A percentile compares a stretch with the other conserved stretches of the same genome.
These are phyloP conservation scores for Procambarus virginalis DNA, from an alignment of 1,140 invertebrate genomes.

Conservation along the genomic window DNA sequence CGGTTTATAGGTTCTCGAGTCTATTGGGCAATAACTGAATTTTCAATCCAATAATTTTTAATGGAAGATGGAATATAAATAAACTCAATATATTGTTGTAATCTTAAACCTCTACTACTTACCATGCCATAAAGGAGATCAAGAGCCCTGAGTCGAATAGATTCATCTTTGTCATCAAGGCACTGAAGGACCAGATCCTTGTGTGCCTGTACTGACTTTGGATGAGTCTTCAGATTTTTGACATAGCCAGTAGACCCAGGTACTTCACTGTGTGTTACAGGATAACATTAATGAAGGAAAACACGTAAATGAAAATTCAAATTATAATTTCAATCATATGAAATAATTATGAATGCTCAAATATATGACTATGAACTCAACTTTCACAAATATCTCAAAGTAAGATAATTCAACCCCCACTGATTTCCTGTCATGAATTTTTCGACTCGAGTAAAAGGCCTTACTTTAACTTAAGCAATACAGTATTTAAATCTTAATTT, in stretches of 20 bases:
- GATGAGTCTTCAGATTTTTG: conserved; percentile 99
- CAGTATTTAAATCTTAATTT: too few species aligned
- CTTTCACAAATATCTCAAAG: too few species aligned
- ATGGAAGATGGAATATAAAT: too few species aligned
- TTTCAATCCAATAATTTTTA: too few species aligned
- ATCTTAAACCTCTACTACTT: background rate
- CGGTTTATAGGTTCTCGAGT: too few species aligned
- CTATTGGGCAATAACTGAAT: too few species aligned
- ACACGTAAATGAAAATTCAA: conserved; percentile 2
- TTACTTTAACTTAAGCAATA: too few species aligned
- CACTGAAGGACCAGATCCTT: conserved; percentile 98
- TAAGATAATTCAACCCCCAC: too few species aligned
- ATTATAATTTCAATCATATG: background rate
- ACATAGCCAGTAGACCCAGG: conserved; percentile 97
- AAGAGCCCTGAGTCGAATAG: conserved; percentile 94
- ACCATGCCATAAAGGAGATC: conserved; percentile 98
- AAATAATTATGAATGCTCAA: background rate
- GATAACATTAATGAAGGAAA: conserved; percentile 41
- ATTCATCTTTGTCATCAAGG: conserved; percentile 99
- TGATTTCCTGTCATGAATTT: too few species aligned
- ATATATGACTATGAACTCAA: too few species aligned
- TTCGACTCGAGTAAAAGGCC: too few species aligned
- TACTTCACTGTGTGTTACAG: conserved; percentile 88
- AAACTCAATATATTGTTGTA: too few species aligned
- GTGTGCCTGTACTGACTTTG: conserved; percentile 98